Evolutionary conservation across 2,888 invertebrate species (phyloP), one percentile per base, ranked within the genome.

Genomic region (Reticulitermes lucifugus): DNA sequence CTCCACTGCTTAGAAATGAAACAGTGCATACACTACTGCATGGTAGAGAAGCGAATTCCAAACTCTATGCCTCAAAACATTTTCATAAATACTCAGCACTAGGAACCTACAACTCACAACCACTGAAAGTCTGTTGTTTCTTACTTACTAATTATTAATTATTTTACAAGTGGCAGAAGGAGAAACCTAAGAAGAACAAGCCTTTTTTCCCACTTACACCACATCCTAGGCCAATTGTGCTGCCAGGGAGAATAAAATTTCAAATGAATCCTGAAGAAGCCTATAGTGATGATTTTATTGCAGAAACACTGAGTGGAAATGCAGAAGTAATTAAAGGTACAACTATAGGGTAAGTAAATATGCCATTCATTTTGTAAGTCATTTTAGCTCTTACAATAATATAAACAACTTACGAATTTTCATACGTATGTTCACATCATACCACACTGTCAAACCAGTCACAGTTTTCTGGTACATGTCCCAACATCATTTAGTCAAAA

Each of bases 281-380:
- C 75, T 98, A 96, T 93, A 96, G 97, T 87, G 97, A 98, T 88
- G 95, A 96, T 89, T 95, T 96, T 91, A 96, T 98, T 85, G 96
- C 96, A 29, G 96, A 97, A 89, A 96, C 96, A 1, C 92, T 98
- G 87, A 94, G 95, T 86, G 94, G 95, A 10, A 98, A 97, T 90
- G 95, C 97, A 1, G 97, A 98, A 92, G 94, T 97, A 73, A 95
- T 98, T 86, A 94, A 95, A 84, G 97, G 97, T 87, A 95, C 95
- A 88, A 95, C 96, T 86, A 93, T 96, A 90, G 97, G 97, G 98
- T 98, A 94, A 91, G 92, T 89, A 70, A 65, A 25, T 55, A 55
- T 5, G 18, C 14, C 14, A 55, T 55, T 55, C 14, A 55, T 18
- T 18, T 18, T 55, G 18, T 55, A 18, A 55, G 14, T 14, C 18